Evolutionary conservation across 2,797 vertebrate species (phyloP).

Genomic region (Atherinosoma microstoma): DNA sequence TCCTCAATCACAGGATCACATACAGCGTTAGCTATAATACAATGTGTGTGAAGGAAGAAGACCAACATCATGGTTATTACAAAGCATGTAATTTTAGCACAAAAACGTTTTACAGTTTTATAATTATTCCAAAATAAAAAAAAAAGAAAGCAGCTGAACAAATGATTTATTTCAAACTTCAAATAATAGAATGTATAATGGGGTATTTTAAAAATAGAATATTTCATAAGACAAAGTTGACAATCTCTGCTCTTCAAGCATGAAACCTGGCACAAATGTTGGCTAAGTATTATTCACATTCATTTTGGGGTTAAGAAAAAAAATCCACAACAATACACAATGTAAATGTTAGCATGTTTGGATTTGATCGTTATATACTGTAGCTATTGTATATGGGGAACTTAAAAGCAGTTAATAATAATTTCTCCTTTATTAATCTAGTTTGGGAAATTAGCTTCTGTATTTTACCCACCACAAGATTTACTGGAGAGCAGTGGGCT

Average conservation of each 20-base stretch:
- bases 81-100: background rate
- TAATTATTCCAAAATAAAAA: background rate
- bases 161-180: background rate
- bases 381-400: background rate
- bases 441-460: background rate
- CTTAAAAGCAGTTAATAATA: too few species aligned
- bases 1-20: slow-evolving; percentile 98
- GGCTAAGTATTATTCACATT: background rate
- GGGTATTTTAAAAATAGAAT: background rate
- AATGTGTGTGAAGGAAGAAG: background rate
- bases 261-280: background rate
- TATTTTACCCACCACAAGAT: background rate
- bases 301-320: too few species aligned
- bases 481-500: background rate
- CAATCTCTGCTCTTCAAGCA: background rate
- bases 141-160: background rate
- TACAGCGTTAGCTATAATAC: slow-evolving; percentile 80
- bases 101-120: background rate
- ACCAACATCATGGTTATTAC: slow-evolving; percentile 13
- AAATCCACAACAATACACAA: too few species aligned
- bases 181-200: too few species aligned
- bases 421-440: background rate
- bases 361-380: background rate
- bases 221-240: background rate
- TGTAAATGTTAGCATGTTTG: background rate